Evolutionary conservation across 1,140 invertebrate species (phyloP), one percentile per base, ranked within the genome.

Genomic region (Drosophila repleta): DNA sequence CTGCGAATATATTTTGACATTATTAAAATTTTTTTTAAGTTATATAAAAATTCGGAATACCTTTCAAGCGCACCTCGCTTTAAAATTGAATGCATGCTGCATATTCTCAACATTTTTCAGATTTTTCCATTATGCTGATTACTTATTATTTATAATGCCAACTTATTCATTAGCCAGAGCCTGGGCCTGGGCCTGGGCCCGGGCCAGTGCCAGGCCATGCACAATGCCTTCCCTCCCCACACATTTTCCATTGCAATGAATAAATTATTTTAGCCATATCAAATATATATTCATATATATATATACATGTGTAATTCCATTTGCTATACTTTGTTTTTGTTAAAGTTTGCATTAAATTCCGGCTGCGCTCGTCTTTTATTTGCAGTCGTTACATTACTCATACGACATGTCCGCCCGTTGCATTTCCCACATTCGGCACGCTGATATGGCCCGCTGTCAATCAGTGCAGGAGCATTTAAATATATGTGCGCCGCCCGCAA

Each of bases 381-480:
- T 67, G 61, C 37, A 77, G 63, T 74, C 74, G 71, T 82, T 73
- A 79, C 82, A 87, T 87, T 88, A 88, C 82, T 88, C 82, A 87
- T 87, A 82, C 82, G 83, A 65, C 76, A 74, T 52, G 78, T 35
- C 32, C 24, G 52, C 21, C 56, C 17, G 20, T 29, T 49, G 13
- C 8, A 24, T 52, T 10, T 37, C 21, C 52, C 67, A 41, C 70
- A 67, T 71, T 62, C 49, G 35, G 37, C 46, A 39, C 39, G 49
- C 62, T 45, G 82, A 85, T 85, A 85, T 60, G 74, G 67, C 62
- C 64, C 69, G 77, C 85, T 79, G 82, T 87, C 82, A 87, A 87
- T 88, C 82, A 88, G 71, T 76, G 83, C 69, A 76, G 72, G 78
- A 62, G 64, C 83, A 88, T 87, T 87, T 87, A 87, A 87, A 87